A percentile compares a stretch with the other conserved stretches of the same genome.
These are phyloP conservation scores for Brenthis daphne DNA, from an alignment of 2,888 invertebrate species.

Conservation along the genomic window DNA sequence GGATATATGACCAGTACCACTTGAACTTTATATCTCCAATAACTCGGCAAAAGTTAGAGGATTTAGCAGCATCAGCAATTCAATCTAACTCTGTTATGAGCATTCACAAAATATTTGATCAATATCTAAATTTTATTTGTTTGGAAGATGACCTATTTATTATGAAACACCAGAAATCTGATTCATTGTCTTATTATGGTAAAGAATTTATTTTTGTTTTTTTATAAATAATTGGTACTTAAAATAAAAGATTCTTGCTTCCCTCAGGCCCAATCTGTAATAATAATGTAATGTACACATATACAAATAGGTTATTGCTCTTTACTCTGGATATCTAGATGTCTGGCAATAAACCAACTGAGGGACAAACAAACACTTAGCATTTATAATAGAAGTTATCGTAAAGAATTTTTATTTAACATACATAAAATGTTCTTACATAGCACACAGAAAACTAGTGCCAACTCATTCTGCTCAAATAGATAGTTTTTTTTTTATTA, in stretches of 20 bases:
- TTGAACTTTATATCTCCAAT: slow-evolving; percentile 98
- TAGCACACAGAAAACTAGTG: too few species aligned
- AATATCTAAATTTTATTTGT: slow-evolving; percentile 98
- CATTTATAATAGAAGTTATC: too few species aligned
- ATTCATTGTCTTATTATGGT: slow-evolving; percentile 96
- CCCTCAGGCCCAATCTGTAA: too few species aligned
- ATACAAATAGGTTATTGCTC: too few species aligned
- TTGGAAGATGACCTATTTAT: slow-evolving; percentile 99
- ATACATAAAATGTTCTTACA: too few species aligned
- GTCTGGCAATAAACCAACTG: too few species aligned
- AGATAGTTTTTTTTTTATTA: neutral
- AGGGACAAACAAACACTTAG: too few species aligned
- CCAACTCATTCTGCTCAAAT: neutral
- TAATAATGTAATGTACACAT: too few species aligned
- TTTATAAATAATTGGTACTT: neutral
- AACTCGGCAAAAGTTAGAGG: slow-evolving; percentile 95
- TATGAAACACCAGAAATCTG: slow-evolving; percentile 95
- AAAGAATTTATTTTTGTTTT: slow-evolving; percentile 42
- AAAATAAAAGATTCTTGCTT: too few species aligned
- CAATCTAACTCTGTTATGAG: slow-evolving; percentile 94
- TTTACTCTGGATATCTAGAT: too few species aligned
- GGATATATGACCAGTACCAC: slow-evolving; percentile 96
- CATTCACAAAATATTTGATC: slow-evolving; percentile 98
- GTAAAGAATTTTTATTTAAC: too few species aligned
- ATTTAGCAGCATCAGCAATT: slow-evolving; percentile 95